Percentiles rank a stretch among this genome's conserved stretches.
These are phyloP conservation scores for Grapholita molesta DNA, from an alignment of 1,140 invertebrate genomes.

Conservation along the genomic window DNA sequence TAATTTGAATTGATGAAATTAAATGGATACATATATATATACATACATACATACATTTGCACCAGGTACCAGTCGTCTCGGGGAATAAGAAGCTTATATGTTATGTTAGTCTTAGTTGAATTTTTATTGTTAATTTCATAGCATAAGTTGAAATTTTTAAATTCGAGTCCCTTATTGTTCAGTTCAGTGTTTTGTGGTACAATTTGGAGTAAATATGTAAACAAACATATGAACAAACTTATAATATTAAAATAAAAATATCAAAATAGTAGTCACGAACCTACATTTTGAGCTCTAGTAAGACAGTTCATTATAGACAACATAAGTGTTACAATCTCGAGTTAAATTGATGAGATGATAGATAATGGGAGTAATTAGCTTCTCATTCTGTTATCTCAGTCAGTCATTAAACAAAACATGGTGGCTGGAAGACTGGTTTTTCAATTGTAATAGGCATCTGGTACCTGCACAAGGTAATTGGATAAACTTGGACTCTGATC, in stretches of 20 bases:
- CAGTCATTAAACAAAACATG: neutral
- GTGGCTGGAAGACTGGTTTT: neutral
- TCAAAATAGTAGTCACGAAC: neutral
- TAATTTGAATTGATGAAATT: no score
- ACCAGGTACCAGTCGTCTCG: no score
- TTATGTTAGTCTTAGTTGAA: no score
- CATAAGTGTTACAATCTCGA: conserved; percentile 2
- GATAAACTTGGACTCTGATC: conserved; percentile 1
- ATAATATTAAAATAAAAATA: neutral
- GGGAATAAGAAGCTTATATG: no score
- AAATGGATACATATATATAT: no score
- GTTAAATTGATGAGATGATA: conserved; percentile 4
- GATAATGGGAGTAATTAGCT: neutral
- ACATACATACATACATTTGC: no score
- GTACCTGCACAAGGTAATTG: neutral
- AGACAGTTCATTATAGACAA: conserved; percentile 3
- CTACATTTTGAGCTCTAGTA: conserved; percentile 4
- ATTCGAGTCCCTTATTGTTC: no score
- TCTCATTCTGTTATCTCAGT: neutral
- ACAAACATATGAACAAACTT: neutral
- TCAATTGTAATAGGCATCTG: neutral
- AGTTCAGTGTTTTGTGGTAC: no score
- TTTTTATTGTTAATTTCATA: no score
- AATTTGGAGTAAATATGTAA: no score
- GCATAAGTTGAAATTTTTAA: no score